Base-by-base conservation (phyloP, 2,113 vertebrate genomes). In the Meleagris gallopavo region DNA sequence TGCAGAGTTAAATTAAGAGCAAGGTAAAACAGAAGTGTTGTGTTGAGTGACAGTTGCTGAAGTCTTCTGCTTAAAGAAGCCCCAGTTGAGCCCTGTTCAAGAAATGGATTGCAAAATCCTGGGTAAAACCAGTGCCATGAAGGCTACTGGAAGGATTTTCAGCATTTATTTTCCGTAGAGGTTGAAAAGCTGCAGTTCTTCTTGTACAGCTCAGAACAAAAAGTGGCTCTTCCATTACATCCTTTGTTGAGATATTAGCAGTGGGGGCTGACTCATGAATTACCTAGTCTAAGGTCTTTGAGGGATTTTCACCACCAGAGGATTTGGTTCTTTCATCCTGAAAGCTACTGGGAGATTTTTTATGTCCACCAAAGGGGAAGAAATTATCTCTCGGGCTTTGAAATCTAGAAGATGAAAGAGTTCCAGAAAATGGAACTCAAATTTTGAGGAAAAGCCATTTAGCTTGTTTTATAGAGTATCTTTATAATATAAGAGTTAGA, bases 141-240 rank as follows among this genome's bases (percentile, higher is more conserved):
- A 73, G 36, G 19, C 18, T 64, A 13, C 40, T 57, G 34, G 43
- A 72, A 24, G 4, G 27, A 3, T 19, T 93, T 27, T 57, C 29
- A 58, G 29, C 46, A 16, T 60, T 74, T 67, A 13, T 50, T 46
- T 86, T 55, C 52, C 24, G 4, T 1, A 75, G 21, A 16, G 30
- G 17, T 3, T 30, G 66, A 40, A 66, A 57, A 70, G 61, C 20
- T 62, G 58, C n/a, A 83, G 48, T 54, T 60, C 11, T 69, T 38
- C 36, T 86, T 50, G 10, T 20, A 55, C 0, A 0, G 5, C 18
- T 78, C 38, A 43, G 52, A 86, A 29, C n/a, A 24, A 20, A 78
- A 83, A 86, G 14, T 8, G 81, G 7, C 32, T 88, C 69, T 52
- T 11, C 29, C 66, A 10, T 25, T 74, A 20, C 0, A 0, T 64